These are phyloP conservation scores for Rhipidura dahli DNA, from an alignment of 2,113 vertebrate species.

Conservation along the genomic window DNA sequence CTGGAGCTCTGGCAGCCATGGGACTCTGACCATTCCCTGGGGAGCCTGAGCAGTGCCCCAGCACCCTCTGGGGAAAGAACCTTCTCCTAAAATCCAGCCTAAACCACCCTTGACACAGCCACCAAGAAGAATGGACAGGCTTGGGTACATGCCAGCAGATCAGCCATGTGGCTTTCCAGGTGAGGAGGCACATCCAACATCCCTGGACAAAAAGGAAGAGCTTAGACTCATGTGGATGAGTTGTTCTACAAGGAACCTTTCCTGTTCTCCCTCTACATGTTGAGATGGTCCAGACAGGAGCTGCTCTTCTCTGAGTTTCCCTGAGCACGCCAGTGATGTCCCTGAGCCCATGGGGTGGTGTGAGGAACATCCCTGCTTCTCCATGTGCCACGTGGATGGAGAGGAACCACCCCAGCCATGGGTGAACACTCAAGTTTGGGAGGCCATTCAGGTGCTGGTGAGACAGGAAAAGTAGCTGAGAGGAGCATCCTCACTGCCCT, in stretches of 20 bases:
- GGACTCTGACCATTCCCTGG: background rate
- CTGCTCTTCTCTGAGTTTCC: background rate
- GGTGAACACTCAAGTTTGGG: background rate
- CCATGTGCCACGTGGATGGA: rapidly evolving
- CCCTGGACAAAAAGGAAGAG: background rate
- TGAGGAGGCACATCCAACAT: too few species aligned
- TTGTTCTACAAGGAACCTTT: background rate
- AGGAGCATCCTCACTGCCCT: background rate
- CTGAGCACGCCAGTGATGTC: background rate
- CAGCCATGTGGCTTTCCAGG: background rate
- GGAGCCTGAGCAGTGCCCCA: background rate
- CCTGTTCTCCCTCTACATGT: background rate
- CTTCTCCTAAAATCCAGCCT: rapidly evolving
- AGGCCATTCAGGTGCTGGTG: background rate
- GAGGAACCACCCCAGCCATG: background rate
- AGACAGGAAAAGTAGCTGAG: background rate
- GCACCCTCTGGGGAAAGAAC: background rate
- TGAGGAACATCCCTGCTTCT: background rate
- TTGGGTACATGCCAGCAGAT: background rate
- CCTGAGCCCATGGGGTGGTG: background rate
- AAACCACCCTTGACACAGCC: background rate
- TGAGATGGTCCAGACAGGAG: background rate
- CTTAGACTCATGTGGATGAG: too few species aligned
- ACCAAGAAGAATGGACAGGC: background rate
- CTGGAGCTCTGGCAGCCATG: background rate